Percentiles rank a stretch among this genome's conserved stretches.
phyloP scores from a whole-genome alignment of 1,140 invertebrate genomes.

The Calosoma granatense region DNA sequence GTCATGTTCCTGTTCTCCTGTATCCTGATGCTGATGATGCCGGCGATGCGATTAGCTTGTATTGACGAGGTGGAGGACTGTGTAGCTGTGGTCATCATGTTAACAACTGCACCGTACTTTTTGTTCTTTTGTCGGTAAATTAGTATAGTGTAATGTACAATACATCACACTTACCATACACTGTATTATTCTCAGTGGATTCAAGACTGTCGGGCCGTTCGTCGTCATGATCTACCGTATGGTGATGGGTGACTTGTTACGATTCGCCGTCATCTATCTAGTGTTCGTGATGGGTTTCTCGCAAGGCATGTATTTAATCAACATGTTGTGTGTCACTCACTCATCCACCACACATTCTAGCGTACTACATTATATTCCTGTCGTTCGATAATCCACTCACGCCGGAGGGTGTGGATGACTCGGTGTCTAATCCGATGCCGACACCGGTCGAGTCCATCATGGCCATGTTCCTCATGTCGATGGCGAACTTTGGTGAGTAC shows the following conservation, averaged over 20 bases:
- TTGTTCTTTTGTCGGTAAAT: constrained; percentile 91
- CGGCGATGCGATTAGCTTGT: constrained; percentile 75
- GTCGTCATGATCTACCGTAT: constrained; percentile 99
- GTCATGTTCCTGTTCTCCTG: constrained; percentile 93
- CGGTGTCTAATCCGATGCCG: constrained; percentile 71
- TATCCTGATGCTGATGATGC: constrained; percentile 71
- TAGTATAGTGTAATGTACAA: constrained; percentile 1
- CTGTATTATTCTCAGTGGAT: constrained; percentile 64
- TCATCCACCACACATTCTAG: constrained; percentile 39
- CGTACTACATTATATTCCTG: constrained; percentile 85
- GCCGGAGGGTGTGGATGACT: constrained; percentile 58
- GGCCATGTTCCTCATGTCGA: constrained; percentile 96
- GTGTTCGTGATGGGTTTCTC: constrained; percentile 98
- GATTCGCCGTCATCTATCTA: constrained; percentile 92
- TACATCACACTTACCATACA: constrained; percentile 3
- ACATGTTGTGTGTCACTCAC: constrained; percentile 11
- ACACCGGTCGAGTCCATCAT: constrained; percentile 88
- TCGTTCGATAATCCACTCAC: constrained; percentile 72
- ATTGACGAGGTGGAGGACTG: constrained; percentile 79
- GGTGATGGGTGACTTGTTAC: constrained; percentile 88
- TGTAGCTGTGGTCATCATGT: constrained; percentile 84
- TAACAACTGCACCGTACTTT: constrained; percentile 93
- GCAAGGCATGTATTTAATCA: constrained; percentile 56
- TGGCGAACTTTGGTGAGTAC: constrained; percentile 92
- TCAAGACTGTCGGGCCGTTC: constrained; percentile 96